Percentiles rank a stretch among this genome's conserved stretches.
Conservation (phyloP, 2,888 invertebrate species). For the Phytoseiulus persimilis region DNA sequence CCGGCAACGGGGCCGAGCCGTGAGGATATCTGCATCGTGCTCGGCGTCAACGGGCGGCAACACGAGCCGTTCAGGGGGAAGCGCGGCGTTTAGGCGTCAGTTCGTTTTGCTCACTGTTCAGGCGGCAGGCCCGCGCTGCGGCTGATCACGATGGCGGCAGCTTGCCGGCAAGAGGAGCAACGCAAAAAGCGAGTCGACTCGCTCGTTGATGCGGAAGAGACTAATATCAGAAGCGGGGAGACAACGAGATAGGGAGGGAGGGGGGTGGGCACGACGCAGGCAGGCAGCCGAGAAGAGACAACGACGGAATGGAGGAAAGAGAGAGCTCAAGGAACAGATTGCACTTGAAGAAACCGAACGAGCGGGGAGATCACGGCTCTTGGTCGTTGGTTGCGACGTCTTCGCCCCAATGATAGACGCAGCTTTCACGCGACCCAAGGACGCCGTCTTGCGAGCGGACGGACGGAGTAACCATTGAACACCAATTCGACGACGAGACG, state of each 20-base stretch:
- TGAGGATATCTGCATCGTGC: not conserved
- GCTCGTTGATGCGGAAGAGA: slow-evolving; percentile 31
- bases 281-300: not conserved
- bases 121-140: not conserved
- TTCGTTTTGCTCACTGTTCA: not conserved
- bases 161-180: slow-evolving; percentile 27
- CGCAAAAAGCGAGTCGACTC: slow-evolving; percentile 10
- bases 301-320: slow-evolving; percentile 13
- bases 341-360: not conserved
- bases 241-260: not conserved
- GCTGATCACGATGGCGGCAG: slow-evolving; percentile 26
- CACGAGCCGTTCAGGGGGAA: not conserved
- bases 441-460: not conserved
- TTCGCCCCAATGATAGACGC: not conserved
- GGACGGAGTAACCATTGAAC: not conserved
- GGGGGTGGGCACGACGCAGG: not conserved
- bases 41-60: not conserved
- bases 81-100: not conserved
- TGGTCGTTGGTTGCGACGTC: not conserved
- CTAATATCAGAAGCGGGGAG: slow-evolving; percentile 26
- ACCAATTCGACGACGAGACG: not conserved
- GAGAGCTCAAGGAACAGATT: slow-evolving; percentile 30
- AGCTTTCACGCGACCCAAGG: not conserved
- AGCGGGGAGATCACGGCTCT: not conserved
- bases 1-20: not conserved